phyloP scores from a whole-genome alignment of 2,113 vertebrate species.

The Excalfactoria chinensis region DNA sequence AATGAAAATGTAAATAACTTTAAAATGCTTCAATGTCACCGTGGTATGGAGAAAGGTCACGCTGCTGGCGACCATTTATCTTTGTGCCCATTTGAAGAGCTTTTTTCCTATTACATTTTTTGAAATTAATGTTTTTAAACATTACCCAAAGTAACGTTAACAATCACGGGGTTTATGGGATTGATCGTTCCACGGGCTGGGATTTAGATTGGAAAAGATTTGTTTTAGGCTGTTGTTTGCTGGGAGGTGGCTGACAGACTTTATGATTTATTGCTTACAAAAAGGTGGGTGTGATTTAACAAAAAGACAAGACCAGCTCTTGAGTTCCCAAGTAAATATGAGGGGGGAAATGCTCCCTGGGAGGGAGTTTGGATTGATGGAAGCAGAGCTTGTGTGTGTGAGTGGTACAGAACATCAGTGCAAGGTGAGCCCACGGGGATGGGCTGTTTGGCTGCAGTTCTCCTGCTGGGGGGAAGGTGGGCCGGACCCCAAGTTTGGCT shows the following conservation, averaged over 20 bases:
- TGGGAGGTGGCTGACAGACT: background rate
- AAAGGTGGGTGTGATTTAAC: background rate
- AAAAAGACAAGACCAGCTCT: background rate
- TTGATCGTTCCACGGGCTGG: conserved; percentile 60
- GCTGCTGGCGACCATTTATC: conserved; percentile 73
- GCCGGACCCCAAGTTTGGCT: too few species aligned
- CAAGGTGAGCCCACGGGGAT: background rate
- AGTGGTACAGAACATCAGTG: background rate
- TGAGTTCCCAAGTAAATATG: background rate
- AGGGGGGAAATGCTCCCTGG: background rate
- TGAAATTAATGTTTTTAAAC: conserved; percentile 83
- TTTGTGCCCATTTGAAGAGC: conserved; percentile 75
- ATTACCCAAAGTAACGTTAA: conserved; percentile 77
- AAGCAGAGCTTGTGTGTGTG: background rate
- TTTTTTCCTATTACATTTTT: conserved; percentile 81
- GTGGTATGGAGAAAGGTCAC: conserved; percentile 73
- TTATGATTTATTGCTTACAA: background rate
- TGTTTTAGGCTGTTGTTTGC: conserved; percentile 1
- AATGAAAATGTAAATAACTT: conserved; percentile 81
- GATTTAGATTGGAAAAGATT: conserved; percentile 46
- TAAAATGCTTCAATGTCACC: conserved; percentile 80
- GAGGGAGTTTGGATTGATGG: background rate
- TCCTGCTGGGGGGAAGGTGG: background rate
- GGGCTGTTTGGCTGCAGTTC: background rate
- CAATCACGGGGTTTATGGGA: conserved; percentile 74